These are phyloP conservation scores for Drosophila paramelanica DNA, from an alignment of 2,888 invertebrate genomes.

Conservation along the genomic window DNA sequence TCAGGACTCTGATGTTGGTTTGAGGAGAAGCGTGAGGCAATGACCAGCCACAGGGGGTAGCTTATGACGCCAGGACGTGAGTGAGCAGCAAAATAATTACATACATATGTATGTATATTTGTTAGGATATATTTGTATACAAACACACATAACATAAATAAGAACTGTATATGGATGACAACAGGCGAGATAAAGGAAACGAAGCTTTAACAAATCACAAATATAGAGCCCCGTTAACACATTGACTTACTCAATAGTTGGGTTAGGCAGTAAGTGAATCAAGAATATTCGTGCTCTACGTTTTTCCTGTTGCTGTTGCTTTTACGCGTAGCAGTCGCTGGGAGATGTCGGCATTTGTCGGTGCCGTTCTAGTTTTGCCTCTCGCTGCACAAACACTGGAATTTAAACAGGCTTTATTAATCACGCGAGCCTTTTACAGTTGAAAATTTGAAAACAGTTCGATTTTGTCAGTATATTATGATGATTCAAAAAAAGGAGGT, in stretches of 20 bases:
- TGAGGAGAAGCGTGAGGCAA: conserved; percentile 16
- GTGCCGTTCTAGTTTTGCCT: background rate
- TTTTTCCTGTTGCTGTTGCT: conserved; percentile 6
- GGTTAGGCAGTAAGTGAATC: conserved; percentile 9
- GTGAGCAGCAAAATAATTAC: conserved; percentile 21
- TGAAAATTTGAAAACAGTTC: background rate
- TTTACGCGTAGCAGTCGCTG: background rate
- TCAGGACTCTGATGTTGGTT: background rate
- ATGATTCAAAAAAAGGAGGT: conserved; percentile 3
- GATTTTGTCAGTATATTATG: conserved; percentile 4
- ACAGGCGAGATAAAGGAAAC: conserved; percentile 13
- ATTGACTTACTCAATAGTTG: conserved; percentile 27
- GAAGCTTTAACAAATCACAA: conserved; percentile 10
- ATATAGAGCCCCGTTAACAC: conserved; percentile 20
- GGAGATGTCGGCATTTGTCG: conserved; percentile 14
- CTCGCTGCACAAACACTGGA: background rate
- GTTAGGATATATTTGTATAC: conserved; percentile 7
- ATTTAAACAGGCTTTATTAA: background rate
- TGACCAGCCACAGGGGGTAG: conserved; percentile 42
- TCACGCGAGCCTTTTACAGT: background rate
- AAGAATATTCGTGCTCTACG: background rate
- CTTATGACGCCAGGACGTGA: conserved; percentile 18
- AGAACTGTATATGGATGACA: conserved; percentile 9
- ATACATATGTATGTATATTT: background rate
- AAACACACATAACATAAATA: background rate